A percentile compares a stretch with the other conserved stretches of the same genome.
Conservation (phyloP, 2,797 vertebrate genomes). For the Rhincodon typus region DNA sequence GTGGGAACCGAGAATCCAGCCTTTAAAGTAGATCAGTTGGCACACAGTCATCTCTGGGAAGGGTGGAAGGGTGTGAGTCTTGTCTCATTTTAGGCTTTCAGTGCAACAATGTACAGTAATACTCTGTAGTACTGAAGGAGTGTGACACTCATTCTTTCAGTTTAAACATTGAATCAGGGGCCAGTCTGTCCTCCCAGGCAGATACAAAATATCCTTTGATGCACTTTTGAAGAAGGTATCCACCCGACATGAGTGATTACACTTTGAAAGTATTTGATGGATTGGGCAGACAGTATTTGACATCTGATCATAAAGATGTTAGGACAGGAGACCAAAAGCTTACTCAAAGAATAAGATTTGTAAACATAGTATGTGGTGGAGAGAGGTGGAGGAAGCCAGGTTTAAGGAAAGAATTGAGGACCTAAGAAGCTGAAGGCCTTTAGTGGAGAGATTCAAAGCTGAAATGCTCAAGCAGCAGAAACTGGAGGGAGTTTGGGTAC, state of each 20-base stretch:
- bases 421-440: neutral
- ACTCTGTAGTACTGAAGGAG: neutral
- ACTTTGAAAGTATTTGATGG: too few relatives aligned
- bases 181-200: too few relatives aligned
- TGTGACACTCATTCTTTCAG: too few relatives aligned
- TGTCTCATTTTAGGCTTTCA: neutral
- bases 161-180: too few relatives aligned
- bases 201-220: too few relatives aligned
- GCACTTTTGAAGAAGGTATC: too few relatives aligned
- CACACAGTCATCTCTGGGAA: too few relatives aligned
- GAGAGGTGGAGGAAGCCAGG: neutral
- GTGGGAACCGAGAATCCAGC: neutral
- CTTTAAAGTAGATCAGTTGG: neutral
- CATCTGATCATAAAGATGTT: neutral
- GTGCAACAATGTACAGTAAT: neutral
- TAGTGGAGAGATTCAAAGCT: neutral
- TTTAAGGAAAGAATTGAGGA: neutral
- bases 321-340: neutral
- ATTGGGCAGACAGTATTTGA: neutral
- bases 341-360: neutral
- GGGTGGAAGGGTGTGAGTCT: neutral
- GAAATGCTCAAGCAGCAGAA: neutral
- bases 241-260: too few relatives aligned
- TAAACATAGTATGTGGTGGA: neutral
- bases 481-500: neutral